Percentiles rank a stretch among this genome's conserved stretches.
Evolutionary conservation across 1,140 invertebrate species (phyloP).

Genomic region (Littorina saxatilis): DNA sequence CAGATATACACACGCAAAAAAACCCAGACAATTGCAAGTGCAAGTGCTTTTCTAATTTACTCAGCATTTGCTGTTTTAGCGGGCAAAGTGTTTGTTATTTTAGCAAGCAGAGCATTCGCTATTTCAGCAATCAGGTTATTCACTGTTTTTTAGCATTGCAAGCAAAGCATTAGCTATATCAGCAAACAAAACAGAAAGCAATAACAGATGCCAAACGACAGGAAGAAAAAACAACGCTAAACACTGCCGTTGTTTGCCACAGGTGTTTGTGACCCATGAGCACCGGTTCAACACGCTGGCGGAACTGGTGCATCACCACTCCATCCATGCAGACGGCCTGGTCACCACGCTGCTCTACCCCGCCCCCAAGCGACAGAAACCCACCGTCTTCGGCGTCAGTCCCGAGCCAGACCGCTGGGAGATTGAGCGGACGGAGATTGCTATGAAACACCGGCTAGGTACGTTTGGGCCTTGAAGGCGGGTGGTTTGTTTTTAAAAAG

Average conservation of each 20-base stretch:
- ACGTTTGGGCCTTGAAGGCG: slow-evolving; percentile 28
- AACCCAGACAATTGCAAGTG: no score
- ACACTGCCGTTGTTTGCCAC: slow-evolving; percentile 25
- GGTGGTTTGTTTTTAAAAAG: neutral
- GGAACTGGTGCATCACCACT: slow-evolving; percentile 99
- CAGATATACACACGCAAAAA: no score
- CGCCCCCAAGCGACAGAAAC: slow-evolving; percentile 97
- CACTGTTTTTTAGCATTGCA: no score
- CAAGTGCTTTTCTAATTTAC: no score
- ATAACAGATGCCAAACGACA: no score
- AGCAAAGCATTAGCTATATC: no score
- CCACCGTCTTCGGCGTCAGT: slow-evolving; percentile 81
- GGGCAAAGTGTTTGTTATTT: no score
- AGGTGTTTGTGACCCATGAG: slow-evolving; percentile 96
- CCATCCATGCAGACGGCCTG: slow-evolving; percentile 94
- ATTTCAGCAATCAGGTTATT: no score
- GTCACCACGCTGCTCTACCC: slow-evolving; percentile 98
- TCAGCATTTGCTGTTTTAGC: no score
- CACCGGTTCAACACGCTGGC: slow-evolving; percentile 97
- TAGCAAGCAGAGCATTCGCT: no score
- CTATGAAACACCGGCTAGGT: slow-evolving; percentile 98
- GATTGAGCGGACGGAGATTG: slow-evolving; percentile 97
- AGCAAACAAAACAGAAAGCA: no score
- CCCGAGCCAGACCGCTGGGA: slow-evolving; percentile 76
- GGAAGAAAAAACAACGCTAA: no score